These are phyloP conservation scores for Brachionus asplanchnoidis DNA, from an alignment of 1,140 invertebrate species.

Conservation along the genomic window DNA sequence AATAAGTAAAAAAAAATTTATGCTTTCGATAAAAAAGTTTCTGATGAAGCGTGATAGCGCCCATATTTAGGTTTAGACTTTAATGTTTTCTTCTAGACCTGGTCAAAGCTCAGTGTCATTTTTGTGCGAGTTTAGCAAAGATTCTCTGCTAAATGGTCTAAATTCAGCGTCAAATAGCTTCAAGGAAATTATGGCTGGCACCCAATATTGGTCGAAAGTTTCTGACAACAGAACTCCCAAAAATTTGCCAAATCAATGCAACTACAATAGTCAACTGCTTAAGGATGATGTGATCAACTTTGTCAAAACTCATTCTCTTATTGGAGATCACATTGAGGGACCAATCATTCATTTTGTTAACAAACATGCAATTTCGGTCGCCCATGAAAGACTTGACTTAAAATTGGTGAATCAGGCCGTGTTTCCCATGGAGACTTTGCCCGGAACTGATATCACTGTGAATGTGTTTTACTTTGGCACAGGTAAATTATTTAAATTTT, in stretches of 20 bases:
- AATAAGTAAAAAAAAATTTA: too few relatives aligned
- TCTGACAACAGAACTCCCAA: not conserved
- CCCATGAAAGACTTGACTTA: not conserved
- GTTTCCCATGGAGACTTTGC: not conserved
- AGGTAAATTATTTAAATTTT: not conserved
- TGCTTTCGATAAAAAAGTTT: too few relatives aligned
- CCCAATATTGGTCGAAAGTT: constrained; percentile 31
- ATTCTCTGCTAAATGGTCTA: not conserved
- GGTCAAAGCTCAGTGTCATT: constrained; percentile 21
- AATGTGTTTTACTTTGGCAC: constrained; percentile 17
- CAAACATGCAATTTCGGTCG: not conserved
- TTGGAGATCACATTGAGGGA: constrained; percentile 24
- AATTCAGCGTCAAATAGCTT: not conserved
- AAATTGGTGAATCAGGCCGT: not conserved
- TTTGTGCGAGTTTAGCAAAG: constrained; percentile 23
- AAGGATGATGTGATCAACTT: constrained; percentile 23
- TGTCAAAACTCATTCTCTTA: constrained; percentile 20
- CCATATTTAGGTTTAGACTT: not conserved
- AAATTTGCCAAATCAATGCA: not conserved
- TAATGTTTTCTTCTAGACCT: not conserved
- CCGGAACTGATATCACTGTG: not conserved
- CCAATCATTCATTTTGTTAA: constrained; percentile 28
- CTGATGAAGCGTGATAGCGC: too few relatives aligned
- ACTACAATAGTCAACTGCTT: constrained; percentile 4
- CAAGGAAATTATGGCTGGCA: constrained; percentile 27